A percentile compares a stretch with the other conserved stretches of the same genome.
Evolutionary conservation across 1,140 invertebrate genomes (phyloP).

Genomic region (Microplitis mediator): DNA sequence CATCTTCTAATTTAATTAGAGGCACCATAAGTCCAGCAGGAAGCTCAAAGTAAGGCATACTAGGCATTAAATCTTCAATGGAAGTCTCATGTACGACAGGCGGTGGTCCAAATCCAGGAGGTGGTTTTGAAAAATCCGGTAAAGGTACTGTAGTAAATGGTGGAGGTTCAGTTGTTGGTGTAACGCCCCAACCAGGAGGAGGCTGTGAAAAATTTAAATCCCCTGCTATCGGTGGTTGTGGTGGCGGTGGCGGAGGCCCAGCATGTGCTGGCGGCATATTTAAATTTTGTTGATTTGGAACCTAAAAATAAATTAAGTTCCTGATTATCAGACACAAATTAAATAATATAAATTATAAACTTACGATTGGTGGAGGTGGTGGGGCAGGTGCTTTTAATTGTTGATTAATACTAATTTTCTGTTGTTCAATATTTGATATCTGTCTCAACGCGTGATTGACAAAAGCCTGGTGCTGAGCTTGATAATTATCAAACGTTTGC

Average conservation of each 20-base stretch:
- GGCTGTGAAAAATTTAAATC: conserved; percentile 66
- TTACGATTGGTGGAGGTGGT: conserved; percentile 48
- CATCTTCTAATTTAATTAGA: conserved; percentile 90
- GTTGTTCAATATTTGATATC: conserved; percentile 82
- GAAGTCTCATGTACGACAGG: conserved; percentile 59
- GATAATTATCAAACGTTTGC: conserved; percentile 79
- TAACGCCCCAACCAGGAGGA: conserved; percentile 60
- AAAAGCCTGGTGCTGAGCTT: conserved; percentile 95
- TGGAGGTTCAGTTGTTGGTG: conserved; percentile 47
- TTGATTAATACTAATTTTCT: conserved; percentile 76
- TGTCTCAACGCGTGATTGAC: conserved; percentile 88
- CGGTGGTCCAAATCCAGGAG: conserved; percentile 75
- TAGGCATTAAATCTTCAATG: conserved; percentile 81
- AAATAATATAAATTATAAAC: not conserved
- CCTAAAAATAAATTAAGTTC: conserved; percentile 7
- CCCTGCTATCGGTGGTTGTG: conserved; percentile 37
- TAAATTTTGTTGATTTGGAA: conserved; percentile 39
- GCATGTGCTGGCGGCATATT: conserved; percentile 33
- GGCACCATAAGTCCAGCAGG: conserved; percentile 96
- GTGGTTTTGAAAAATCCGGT: conserved; percentile 84
- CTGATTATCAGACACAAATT: not conserved
- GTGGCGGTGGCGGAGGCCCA: conserved; percentile 31
- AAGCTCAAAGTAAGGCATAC: conserved; percentile 93
- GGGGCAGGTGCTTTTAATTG: conserved; percentile 63
- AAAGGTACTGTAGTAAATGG: conserved; percentile 63